phyloP scores from a whole-genome alignment of 2,113 vertebrate genomes.

The Silurus asotus region DNA sequence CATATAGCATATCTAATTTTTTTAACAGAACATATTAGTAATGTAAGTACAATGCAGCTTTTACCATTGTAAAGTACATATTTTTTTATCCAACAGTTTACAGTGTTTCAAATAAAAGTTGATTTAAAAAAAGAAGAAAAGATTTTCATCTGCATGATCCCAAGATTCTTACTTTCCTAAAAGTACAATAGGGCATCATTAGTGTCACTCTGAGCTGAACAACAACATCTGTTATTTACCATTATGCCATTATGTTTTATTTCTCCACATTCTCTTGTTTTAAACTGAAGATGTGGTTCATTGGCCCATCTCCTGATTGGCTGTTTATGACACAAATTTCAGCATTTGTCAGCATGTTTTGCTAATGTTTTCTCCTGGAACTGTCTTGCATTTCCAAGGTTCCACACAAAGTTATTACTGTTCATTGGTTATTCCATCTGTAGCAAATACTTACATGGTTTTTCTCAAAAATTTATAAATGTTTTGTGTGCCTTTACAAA shows the following conservation, averaged over 20 bases:
- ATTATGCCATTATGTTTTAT: neutral
- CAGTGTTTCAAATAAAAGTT: neutral
- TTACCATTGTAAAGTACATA: neutral
- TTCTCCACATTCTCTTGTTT: neutral
- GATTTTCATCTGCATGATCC: neutral
- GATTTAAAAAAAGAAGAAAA: neutral
- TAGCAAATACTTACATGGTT: neutral
- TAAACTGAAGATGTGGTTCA: neutral
- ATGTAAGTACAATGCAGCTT: slow-evolving; percentile 2
- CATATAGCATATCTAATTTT: neutral
- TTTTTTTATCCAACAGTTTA: slow-evolving; percentile 5
- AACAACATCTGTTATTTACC: slow-evolving; percentile 42
- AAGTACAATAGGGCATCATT: slow-evolving; percentile 31
- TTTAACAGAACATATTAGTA: neutral
- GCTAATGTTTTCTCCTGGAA: neutral
- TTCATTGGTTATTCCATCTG: neutral
- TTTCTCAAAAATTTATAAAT: neutral
- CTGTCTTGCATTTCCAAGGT: neutral
- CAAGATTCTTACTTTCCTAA: slow-evolving; percentile 11
- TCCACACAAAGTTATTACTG: neutral
- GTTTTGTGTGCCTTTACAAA: neutral
- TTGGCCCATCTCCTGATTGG: neutral
- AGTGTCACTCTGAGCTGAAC: slow-evolving; percentile 26
- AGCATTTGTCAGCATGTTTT: neutral
- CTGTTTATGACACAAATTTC: neutral